Base-by-base conservation (phyloP, 2,113 vertebrate genomes). In the Sinocyclocheilus anshuiensis region DNA sequence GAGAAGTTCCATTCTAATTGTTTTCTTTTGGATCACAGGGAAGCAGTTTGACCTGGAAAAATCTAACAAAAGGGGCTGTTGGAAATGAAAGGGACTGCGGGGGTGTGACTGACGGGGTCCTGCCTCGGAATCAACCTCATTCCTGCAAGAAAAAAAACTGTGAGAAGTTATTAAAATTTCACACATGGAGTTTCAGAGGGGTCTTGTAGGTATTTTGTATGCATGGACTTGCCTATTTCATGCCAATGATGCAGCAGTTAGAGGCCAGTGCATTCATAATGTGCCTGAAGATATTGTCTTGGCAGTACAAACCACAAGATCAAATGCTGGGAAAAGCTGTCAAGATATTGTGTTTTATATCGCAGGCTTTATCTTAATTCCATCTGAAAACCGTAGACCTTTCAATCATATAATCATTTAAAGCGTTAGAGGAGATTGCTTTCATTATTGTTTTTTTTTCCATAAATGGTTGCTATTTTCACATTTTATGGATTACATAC, bases 351-450 rank as follows among this genome's bases (percentile, higher is more conserved):
- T 90, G 84, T 26, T 80, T 72, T 36, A 53, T 79, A 42, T 45
- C 2, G 15, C 13, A 57, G 53, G 39, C 88, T 88, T 84, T 93
- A 94, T 94, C 93, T 92, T 93, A 94, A 94, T 93, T 89, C 88
- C 91, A 94, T 94, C 92, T 93, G 91, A 94, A 94, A 94, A 91
- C 92, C 88, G 75, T 89, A 90, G 88, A 87, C 84, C 86, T 87
- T 92, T 92, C 91, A 90, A 90, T 88, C 87, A 86, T 84, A 81
- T 86, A 71, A 86, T 77, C 33, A 59, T 72, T 26, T 63, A 75
- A 87, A 67, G 69, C 67, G 29, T n/a, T 76, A 82, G 1, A 63
- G 10, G 13, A 74, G 26, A 48, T 63, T 71, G 61, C 61, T 36
- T 11, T 29, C 8, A 4, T 55, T 24, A 26, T 69, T 13, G 9